Evolutionary conservation across 1,140 invertebrate species (phyloP).

Genomic region (Drosophila erecta): DNA sequence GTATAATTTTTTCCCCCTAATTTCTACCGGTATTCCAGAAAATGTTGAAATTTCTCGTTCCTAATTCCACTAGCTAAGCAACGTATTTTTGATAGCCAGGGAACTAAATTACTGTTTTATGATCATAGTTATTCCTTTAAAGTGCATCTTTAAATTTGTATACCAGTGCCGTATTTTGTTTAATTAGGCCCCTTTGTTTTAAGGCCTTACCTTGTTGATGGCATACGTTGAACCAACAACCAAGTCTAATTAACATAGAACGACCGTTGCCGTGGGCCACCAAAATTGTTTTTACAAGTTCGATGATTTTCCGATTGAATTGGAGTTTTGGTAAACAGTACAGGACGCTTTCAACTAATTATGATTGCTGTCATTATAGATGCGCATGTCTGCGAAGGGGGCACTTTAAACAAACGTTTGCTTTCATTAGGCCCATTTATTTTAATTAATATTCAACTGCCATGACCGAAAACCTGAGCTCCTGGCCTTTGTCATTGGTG

Average conservation of each 20-base stretch:
- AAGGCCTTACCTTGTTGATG: neutral
- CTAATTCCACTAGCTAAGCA: too few relatives aligned
- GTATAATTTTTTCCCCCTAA: too few relatives aligned
- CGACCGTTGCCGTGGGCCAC: neutral
- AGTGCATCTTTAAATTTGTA: too few relatives aligned
- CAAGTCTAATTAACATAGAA: slow-evolving; percentile 1
- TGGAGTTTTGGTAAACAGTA: slow-evolving; percentile 1
- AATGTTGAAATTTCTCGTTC: too few relatives aligned
- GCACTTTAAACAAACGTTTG: slow-evolving; percentile 3
- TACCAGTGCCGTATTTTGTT: neutral
- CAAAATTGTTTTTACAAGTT: neutral
- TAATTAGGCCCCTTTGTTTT: neutral
- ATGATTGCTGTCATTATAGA: neutral
- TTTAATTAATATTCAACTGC: slow-evolving; percentile 52
- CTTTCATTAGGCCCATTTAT: slow-evolving; percentile 29
- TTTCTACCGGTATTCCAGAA: too few relatives aligned
- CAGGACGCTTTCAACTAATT: slow-evolving; percentile 10
- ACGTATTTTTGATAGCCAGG: too few relatives aligned
- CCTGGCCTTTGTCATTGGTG: slow-evolving; percentile 10
- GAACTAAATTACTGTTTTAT: too few relatives aligned
- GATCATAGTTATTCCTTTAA: too few relatives aligned
- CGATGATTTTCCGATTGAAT: neutral
- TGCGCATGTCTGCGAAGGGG: neutral
- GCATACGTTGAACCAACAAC: neutral
- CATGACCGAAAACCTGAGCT: slow-evolving; percentile 16